Evolutionary conservation across 2,797 vertebrate species (phyloP), one percentile per base, ranked within the genome.

Genomic region (Danio kyathit): DNA sequence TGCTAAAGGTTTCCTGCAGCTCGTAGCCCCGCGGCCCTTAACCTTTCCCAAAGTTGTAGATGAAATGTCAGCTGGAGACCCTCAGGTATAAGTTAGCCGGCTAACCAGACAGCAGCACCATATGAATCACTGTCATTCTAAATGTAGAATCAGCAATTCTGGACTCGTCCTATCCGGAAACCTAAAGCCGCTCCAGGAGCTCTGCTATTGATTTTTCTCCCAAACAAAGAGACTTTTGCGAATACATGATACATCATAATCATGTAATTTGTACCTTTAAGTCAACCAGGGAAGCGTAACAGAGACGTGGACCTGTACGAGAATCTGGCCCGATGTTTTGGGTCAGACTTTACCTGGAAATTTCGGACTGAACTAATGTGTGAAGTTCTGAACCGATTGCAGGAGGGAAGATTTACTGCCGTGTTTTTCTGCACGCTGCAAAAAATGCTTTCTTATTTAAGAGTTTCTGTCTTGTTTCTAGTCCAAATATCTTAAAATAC

Each of bases 241-340:
- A 88, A 94, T 94, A 94, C 94, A 95, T 94, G 95, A 94, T 93
- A 92, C 82, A 93, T 96, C 95, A 96, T 96, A 93, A 96, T 95
- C 93, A 94, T 92, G 82, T 94, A 91, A 95, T 96, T 95, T 96
- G 94, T 94, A 94, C 88, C 89, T 93, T 89, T 90, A 90, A 88
- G 93, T 92, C 89, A 86, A 79, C 87, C 91, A 87, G 92, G 90
- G 90, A 93, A 91, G 49, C 83, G 91, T 61, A 80, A 84, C 72
- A 85, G 88, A 91, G 77, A 80, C 80, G 82, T 86, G 86, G 86
- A 90, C 56, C 89, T 88, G 89, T 84, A 52, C 12, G 90, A 87
- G 92, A 89, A 80, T 52, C 83, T 4, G 69, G 43, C 29, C 29
- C 29, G 29, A 29, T 29, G 29, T 29, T 67, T 43, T 2, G n/a